phyloP scores from a whole-genome alignment of 2,797 vertebrate genomes.

The Platyrinchus mystaceus region DNA sequence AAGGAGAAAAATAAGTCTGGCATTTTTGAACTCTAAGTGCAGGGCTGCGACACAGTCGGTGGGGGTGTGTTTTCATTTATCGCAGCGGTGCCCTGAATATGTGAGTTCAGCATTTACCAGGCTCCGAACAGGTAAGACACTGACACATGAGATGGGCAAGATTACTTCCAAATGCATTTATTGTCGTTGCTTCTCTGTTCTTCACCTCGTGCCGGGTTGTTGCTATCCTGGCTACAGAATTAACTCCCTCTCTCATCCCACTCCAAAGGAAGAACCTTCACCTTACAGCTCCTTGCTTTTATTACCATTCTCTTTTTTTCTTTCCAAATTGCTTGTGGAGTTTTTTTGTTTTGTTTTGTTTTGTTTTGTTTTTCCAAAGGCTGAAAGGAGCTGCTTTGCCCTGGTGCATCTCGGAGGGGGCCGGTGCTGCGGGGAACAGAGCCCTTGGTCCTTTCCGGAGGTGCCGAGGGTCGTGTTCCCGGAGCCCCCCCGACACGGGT shows the following conservation, averaged over 20 bases:
- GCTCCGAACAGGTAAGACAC: not conserved
- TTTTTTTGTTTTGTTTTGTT: too few relatives aligned
- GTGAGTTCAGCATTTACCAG: not conserved
- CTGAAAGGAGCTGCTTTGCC: not conserved
- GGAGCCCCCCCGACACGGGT: too few relatives aligned
- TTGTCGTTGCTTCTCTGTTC: not conserved
- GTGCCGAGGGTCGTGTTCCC: not conserved
- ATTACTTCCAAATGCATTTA: not conserved
- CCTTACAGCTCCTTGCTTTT: not conserved
- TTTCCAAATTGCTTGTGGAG: not conserved
- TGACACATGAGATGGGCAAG: not conserved
- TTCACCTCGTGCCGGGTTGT: not conserved
- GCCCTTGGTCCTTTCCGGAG: too few relatives aligned
- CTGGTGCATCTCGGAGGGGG: not conserved
- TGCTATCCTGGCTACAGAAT: not conserved
- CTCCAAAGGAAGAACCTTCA: not conserved
- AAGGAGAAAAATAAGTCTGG: not conserved
- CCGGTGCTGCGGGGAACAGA: not conserved
- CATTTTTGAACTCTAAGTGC: not conserved
- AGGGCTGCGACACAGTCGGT: not conserved
- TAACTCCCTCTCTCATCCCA: not conserved
- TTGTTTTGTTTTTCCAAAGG: not conserved
- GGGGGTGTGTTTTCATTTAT: not conserved
- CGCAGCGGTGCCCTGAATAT: rapidly evolving
- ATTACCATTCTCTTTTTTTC: not conserved